phyloP scores from a whole-genome alignment of 1,140 invertebrate genomes.

The Steinernema khuongi region DNA sequence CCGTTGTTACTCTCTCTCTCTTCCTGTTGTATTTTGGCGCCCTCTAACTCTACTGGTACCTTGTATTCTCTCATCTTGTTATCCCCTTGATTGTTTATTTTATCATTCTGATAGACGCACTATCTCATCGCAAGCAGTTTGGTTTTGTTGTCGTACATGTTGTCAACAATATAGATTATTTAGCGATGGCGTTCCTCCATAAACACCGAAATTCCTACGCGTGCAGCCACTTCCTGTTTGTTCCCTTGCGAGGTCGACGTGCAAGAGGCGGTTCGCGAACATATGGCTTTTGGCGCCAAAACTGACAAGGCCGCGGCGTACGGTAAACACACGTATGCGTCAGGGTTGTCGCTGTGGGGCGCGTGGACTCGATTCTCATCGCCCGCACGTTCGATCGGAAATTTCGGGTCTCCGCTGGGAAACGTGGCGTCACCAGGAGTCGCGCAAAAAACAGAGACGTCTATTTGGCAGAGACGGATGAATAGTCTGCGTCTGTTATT shows the following conservation, averaged over 20 bases:
- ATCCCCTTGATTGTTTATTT: neutral
- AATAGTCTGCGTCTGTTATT: too few relatives aligned
- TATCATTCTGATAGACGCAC: neutral
- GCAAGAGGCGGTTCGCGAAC: neutral
- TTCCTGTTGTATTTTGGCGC: neutral
- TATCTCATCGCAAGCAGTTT: neutral
- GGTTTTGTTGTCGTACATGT: neutral
- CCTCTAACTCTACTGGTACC: neutral
- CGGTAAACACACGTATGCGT: neutral
- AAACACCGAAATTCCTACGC: neutral
- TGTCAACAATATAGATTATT: conserved; percentile 11
- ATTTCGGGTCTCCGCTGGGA: too few relatives aligned
- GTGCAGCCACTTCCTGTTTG: conserved; percentile 1
- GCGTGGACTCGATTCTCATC: too few relatives aligned
- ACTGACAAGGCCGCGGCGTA: neutral
- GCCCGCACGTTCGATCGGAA: neutral
- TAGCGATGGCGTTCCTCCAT: neutral
- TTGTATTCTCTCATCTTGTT: neutral
- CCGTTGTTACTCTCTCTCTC: conserved; percentile 6
- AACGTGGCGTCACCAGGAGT: too few relatives aligned
- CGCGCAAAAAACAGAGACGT: too few relatives aligned
- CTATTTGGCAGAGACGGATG: too few relatives aligned
- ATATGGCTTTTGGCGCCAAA: conserved; percentile 9
- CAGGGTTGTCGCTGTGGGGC: neutral
- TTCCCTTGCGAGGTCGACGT: neutral